Evolutionary conservation across 2,797 vertebrate species (phyloP), one percentile per base, ranked within the genome.

Genomic region (Artibeus jamaicensis): DNA sequence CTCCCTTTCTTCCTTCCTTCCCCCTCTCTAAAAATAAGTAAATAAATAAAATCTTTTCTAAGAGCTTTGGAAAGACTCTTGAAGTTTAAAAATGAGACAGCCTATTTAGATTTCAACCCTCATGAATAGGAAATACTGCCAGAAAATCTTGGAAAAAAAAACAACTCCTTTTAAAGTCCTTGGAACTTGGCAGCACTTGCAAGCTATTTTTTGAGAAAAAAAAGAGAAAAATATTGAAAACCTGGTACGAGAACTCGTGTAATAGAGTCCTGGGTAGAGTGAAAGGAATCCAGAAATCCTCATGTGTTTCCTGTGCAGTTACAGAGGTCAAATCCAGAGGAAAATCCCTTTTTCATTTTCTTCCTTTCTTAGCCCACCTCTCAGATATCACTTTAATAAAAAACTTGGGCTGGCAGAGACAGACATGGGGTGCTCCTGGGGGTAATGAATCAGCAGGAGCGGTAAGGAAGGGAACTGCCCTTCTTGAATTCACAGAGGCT

Each of bases 151-250:
- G 70, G 71, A 24, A 53, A 93, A 57, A 26, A 26, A 55, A 55
- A 1, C 6, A 97, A 87, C 48, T 78, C 55, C 39, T 86, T 68
- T 57, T 67, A 77, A 26, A 85, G 48, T 32, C 73, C 39, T 53
- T 9, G 50, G 71, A 62, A 83, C 53, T 85, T 96, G 89, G 53
- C 67, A 94, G 67, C 24, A 77, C 59, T 90, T 91, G 7, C 26
- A 65, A 44, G 42, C 46, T 94, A 91, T 92, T 91, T 92, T 94
- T 96, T 48, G 46, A 84, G 42, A 68, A 24, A 12, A 32, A 77
- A 12, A 32, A 67, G n/a, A 44, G 42, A 57, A 71, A 91, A 93
- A 87, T 59, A 68, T 29, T 70, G 39, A 42, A 87, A 84, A 42
- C 34, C 32, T 44, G 71, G 77, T 26, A 53, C 11, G 46, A 9